Percentiles rank a stretch among this genome's conserved stretches.
Evolutionary conservation across 2,888 invertebrate species (phyloP).

Genomic region (Agrypnus murinus): DNA sequence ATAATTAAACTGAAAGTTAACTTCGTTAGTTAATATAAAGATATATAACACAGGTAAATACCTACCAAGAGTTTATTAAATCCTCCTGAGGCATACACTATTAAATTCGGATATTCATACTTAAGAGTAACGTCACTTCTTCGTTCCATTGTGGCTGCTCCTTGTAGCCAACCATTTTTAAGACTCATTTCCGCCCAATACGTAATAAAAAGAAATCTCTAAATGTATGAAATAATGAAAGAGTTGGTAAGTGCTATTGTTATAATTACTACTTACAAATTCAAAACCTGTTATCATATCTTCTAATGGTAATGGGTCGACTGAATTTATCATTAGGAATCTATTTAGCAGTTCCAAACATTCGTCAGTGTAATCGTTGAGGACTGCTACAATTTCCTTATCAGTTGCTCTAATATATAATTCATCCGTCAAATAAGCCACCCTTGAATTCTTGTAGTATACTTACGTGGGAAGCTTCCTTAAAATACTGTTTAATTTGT

Average conservation of each 20-base stretch:
- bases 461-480: too few relatives aligned
- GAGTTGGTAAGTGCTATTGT: too few relatives aligned
- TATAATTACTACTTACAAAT: conserved; percentile 14
- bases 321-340: background rate
- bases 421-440: too few relatives aligned
- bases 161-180: conserved; percentile 72
- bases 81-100: conserved; percentile 1
- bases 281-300: conserved; percentile 43
- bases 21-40: conserved; percentile 48
- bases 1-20: conserved; percentile 71
- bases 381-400: conserved; percentile 16
- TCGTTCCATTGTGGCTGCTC: conserved; percentile 69
- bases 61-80: conserved; percentile 55
- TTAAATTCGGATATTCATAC: conserved; percentile 41
- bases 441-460: too few relatives aligned
- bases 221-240: too few relatives aligned
- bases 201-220: background rate
- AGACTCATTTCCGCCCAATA: conserved; percentile 71
- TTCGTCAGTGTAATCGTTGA: conserved; percentile 34
- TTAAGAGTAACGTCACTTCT: conserved; percentile 69
- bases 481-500: too few relatives aligned
- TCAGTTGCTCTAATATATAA: background rate
- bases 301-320: conserved; percentile 14
- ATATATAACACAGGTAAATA: background rate
- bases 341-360: background rate